A percentile compares a stretch with the other conserved stretches of the same genome.
Conservation (phyloP, 2,797 vertebrate species). For the Chloroceryle inda region DNA sequence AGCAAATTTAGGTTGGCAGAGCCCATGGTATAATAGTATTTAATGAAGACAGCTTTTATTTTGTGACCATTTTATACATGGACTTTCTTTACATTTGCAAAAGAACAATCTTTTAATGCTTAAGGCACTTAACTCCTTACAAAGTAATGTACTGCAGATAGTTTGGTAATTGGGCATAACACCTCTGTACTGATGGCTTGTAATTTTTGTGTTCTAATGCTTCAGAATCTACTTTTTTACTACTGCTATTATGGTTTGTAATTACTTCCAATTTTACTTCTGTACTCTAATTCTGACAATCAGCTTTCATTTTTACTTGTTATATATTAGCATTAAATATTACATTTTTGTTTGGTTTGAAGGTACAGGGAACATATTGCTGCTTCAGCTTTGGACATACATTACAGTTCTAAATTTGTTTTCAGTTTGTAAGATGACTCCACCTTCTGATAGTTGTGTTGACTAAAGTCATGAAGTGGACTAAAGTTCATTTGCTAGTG, state of each 20-base stretch:
- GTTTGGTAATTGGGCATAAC: background rate
- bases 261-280: background rate
- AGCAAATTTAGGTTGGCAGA: background rate
- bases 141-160: background rate
- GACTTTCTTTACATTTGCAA: background rate
- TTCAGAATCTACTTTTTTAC: background rate
- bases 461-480: background rate
- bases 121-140: background rate
- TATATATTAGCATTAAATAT: background rate
- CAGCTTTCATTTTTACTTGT: background rate
- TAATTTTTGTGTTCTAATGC: background rate
- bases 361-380: background rate
- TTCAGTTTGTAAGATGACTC: constrained; percentile 42
- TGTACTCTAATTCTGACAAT: background rate
- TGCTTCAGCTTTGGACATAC: background rate
- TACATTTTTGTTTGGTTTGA: background rate
- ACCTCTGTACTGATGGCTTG: background rate
- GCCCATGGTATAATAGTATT: background rate
- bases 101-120: background rate
- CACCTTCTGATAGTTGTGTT: background rate
- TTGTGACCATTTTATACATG: background rate
- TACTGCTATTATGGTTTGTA: background rate
- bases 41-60: background rate
- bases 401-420: constrained; percentile 35
- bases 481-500: constrained; percentile 12